Conservation (phyloP, 2,888 invertebrate species). For the Lymantria monacha region DNA sequence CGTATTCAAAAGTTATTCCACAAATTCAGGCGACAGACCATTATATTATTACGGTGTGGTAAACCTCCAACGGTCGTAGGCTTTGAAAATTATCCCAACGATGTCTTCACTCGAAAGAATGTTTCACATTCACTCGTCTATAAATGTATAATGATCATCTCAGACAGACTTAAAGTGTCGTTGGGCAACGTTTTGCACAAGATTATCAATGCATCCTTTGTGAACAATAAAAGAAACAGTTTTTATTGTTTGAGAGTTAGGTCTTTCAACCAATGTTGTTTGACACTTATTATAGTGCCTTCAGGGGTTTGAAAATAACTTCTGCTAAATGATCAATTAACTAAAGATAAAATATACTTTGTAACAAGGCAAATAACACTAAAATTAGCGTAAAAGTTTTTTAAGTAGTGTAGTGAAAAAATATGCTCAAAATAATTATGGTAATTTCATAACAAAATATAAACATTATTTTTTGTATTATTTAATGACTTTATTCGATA, state of each 20-base stretch:
- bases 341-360: too few species aligned
- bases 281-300: too few species aligned
- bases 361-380: too few species aligned
- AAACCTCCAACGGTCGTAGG: conserved; percentile 50
- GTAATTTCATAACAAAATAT: too few species aligned
- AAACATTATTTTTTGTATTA: not conserved
- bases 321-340: too few species aligned
- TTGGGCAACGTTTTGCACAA: conserved; percentile 28
- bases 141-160: conserved; percentile 75
- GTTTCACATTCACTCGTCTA: conserved; percentile 67
- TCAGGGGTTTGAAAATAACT: too few species aligned
- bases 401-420: too few species aligned
- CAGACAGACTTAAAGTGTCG: conserved; percentile 24
- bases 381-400: too few species aligned
- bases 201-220: conserved; percentile 17
- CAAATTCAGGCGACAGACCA: conserved; percentile 53
- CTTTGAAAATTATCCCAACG: conserved; percentile 61
- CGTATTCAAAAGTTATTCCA: conserved; percentile 17
- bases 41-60: conserved; percentile 77
- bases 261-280: not conserved
- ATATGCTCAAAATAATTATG: too few species aligned
- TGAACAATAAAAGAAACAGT: conserved; percentile 6
- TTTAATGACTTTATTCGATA: conserved; percentile 29
- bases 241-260: conserved; percentile 7
- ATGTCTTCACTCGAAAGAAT: conserved; percentile 58